Base-by-base conservation (phyloP, 2,888 invertebrate species). In the Patella ulyssiponensis region DNA sequence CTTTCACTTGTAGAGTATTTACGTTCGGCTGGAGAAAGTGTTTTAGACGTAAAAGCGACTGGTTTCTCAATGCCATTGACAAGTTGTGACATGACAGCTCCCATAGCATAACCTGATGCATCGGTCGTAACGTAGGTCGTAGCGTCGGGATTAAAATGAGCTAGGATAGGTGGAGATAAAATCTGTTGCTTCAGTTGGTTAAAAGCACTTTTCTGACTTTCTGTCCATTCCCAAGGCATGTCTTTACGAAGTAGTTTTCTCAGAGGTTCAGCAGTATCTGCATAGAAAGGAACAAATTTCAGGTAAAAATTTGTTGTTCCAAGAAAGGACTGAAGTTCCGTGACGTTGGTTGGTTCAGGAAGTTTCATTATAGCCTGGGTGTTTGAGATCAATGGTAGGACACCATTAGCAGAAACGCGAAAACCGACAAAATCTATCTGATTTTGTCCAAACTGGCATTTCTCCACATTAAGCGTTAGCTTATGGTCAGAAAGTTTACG, bases 111-210 rank as follows among this genome's bases (percentile, higher is more conserved):
- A 7, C 72, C 72, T n/a, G 72, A 72, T 9, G 44, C 72, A 72
- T 44, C 73, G 14, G 72, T 44, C 4, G 72, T 15, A 15, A 72
- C 52, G 11, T 33, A 33, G 11, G 72, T 72, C 11, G 17, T 17
- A 11, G 44, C 27, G 44, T 72, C 72, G 0, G 72, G 72, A 15
- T 23, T n/a, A 72, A 72, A 72, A 51, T 72, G 72, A 33, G 72
- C 72, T 44, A 72, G 44, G 0, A 72, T 44, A 3, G 52, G 72
- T 15, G 44, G 72, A 15, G 72, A 72, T 17, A 44, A 27, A 14
- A 44, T 70, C 7, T 70, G 23, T 27, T 15, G n/a, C 33, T 70
- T 70, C 70, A 70, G 70, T 5, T 70, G 17, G 15, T 70, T 23
- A 23, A 70, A 70, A 15, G 70, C 20, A 17, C 15, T 15, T 70